Evolutionary conservation across 2,888 invertebrate genomes (phyloP), one percentile per base, ranked within the genome.

Genomic region (Drosophila pseudotalamancana): DNA sequence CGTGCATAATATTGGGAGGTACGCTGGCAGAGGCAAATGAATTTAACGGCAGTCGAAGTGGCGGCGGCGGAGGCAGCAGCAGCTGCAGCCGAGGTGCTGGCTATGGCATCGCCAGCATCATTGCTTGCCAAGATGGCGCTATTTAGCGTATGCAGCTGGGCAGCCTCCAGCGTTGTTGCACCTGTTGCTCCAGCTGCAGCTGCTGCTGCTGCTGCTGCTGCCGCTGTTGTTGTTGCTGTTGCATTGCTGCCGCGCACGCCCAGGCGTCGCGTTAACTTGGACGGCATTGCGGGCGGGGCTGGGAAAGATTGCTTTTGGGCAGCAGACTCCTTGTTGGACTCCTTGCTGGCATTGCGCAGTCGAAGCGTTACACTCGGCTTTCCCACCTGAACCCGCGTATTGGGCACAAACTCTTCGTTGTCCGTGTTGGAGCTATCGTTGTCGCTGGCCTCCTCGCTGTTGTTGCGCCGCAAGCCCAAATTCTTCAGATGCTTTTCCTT

Each of bases 401-500:
- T 78, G 40, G 91, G 90, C 51, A 91, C 83, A 77, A 92, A 91
- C 88, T 92, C 88, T 82, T 92, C 88, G 89, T 92, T 87, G 83
- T 91, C 90, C 75, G 89, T 90, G 4, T 88, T 88, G 32, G 88
- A 88, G 34, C 89, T 89, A 3, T 89, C 89, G 12, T 88, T 81
- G 40, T 90, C 91, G 16, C 87, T 86, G 4, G 87, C 80, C 53
- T 89, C 89, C 23, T 87, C 89, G 64, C 82, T 88, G 46, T 80
- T 88, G 21, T 87, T 90, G 37, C 89, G 85, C 8, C 75, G 73
- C 25, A 91, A 61, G 0, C 94, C 94, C 35, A 94, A 87, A 61
- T 93, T 93, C 85, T 93, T 93, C 11, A 94, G 89, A 77, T 94
- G 93, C 67, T 93, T 93, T 67, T 93, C 94, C 90, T 93, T 93